A percentile compares a stretch with the other conserved stretches of the same genome.
phyloP scores from a whole-genome alignment of 2,888 invertebrate genomes.

The Nomada fabriciana region DNA sequence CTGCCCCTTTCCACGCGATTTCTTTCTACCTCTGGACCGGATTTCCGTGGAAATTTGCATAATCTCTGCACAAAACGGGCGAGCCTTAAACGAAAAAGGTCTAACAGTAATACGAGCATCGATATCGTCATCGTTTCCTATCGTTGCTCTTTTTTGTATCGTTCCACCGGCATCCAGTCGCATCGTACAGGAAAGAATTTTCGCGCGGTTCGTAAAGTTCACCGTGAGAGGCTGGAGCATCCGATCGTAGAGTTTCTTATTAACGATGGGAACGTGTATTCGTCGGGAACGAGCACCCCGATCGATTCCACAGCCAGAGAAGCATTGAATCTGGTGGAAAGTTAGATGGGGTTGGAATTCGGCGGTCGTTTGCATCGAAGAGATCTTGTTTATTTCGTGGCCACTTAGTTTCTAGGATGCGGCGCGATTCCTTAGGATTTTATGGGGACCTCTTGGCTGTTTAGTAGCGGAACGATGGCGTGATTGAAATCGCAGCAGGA shows the following conservation, averaged over 20 bases:
- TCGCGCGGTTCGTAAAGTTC: background rate
- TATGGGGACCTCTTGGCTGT: background rate
- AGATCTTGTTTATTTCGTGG: conserved; percentile 40
- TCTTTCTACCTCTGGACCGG: conserved; percentile 39
- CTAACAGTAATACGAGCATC: conserved; percentile 24
- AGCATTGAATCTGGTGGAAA: conserved; percentile 7
- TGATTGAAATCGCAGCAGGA: background rate
- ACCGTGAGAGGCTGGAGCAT: background rate
- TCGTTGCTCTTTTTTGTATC: conserved; percentile 21
- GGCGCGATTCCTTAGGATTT: background rate
- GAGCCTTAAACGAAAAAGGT: conserved; percentile 12
- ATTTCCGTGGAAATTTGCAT: conserved; percentile 69
- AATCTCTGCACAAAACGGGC: conserved; percentile 62
- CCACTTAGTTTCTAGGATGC: conserved; percentile 14
- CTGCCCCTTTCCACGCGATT: conserved; percentile 6
- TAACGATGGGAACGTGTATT: conserved; percentile 25
- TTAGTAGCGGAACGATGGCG: background rate
- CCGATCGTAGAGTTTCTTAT: conserved; percentile 5
- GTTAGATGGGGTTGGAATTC: conserved; percentile 1
- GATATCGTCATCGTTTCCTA: conserved; percentile 28
- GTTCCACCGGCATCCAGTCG: background rate
- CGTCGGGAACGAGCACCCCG: background rate
- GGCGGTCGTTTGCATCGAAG: conserved; percentile 42
- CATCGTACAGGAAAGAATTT: no score
- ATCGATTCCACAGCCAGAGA: background rate